Evolutionary conservation across 2,888 invertebrate genomes (phyloP).

Genomic region (Caenorhabditis becei): DNA sequence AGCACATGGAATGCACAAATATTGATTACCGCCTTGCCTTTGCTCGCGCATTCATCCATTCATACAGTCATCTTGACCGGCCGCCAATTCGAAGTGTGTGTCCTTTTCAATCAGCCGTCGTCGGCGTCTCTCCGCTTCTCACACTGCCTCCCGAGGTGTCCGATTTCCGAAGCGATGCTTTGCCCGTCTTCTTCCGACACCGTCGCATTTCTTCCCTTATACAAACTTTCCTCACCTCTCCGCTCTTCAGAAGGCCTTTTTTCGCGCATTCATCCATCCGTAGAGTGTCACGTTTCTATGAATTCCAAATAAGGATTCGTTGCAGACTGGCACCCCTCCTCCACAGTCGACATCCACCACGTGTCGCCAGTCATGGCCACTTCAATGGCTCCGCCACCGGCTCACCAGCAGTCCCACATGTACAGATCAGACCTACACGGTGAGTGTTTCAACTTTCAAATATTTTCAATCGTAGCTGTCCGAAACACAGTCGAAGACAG

Average conservation of each 20-base stretch:
- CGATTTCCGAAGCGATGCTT: slow-evolving; percentile 46
- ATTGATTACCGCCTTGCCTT: slow-evolving; percentile 38
- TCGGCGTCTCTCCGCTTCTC: slow-evolving; percentile 19
- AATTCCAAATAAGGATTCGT: slow-evolving; percentile 33
- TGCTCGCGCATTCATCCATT: slow-evolving; percentile 15
- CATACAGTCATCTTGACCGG: slow-evolving; percentile 37
- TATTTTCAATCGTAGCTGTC: too few species aligned
- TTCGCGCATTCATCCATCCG: slow-evolving; percentile 34
- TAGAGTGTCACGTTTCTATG: slow-evolving; percentile 41
- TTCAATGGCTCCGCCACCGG: slow-evolving; percentile 21
- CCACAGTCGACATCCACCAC: slow-evolving; percentile 50
- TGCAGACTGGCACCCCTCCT: slow-evolving; percentile 59
- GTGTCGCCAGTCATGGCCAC: slow-evolving; percentile 57
- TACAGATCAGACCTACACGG: slow-evolving; percentile 33
- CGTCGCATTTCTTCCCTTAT: slow-evolving; percentile 38
- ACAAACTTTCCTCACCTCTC: slow-evolving; percentile 38
- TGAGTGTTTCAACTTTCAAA: slow-evolving; percentile 4
- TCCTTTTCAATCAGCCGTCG: slow-evolving; percentile 52
- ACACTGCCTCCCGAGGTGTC: slow-evolving; percentile 33
- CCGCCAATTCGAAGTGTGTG: slow-evolving; percentile 49
- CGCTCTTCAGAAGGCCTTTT: neutral
- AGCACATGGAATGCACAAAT: slow-evolving; percentile 56
- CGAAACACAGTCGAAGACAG: slow-evolving; percentile 26
- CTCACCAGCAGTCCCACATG: slow-evolving; percentile 23
- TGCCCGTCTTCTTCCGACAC: slow-evolving; percentile 19